These are phyloP conservation scores for Hydropotes inermis DNA, from an alignment of 2,113 vertebrate species.

Conservation along the genomic window DNA sequence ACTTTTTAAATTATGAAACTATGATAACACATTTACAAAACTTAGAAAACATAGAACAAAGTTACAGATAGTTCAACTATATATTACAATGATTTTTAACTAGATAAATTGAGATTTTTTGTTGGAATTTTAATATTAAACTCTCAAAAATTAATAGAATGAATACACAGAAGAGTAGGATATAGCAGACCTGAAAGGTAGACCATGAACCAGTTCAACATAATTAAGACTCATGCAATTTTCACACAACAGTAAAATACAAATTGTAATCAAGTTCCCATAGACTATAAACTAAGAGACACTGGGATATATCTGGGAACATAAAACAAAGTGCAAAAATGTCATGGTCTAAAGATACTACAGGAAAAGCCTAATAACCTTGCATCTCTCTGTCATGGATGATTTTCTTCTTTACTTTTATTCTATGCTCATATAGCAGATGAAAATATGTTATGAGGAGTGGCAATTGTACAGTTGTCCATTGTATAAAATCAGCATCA, in stretches of 20 bases:
- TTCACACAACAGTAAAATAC: neutral
- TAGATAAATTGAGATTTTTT: neutral
- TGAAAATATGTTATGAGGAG: rapidly evolving
- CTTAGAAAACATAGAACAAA: neutral
- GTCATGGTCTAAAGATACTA: neutral
- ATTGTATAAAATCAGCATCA: neutral
- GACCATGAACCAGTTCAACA: neutral
- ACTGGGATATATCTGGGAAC: neutral
- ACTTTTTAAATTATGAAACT: neutral
- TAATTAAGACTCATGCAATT: neutral
- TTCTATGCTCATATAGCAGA: rapidly evolving
- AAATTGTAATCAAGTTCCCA: neutral
- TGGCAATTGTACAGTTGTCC: neutral
- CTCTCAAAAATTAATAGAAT: neutral
- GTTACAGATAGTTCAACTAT: neutral
- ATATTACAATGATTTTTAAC: neutral
- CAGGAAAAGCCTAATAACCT: neutral
- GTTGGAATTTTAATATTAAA: neutral
- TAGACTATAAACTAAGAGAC: neutral
- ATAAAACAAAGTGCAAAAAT: neutral
- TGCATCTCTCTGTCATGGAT: too few species aligned
- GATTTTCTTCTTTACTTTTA: neutral
- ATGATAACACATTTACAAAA: neutral
- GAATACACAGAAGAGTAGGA: neutral
- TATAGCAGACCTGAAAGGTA: neutral